Conservation (phyloP, 2,113 vertebrate genomes). For the Calyptommatus sinebrachiatus region DNA sequence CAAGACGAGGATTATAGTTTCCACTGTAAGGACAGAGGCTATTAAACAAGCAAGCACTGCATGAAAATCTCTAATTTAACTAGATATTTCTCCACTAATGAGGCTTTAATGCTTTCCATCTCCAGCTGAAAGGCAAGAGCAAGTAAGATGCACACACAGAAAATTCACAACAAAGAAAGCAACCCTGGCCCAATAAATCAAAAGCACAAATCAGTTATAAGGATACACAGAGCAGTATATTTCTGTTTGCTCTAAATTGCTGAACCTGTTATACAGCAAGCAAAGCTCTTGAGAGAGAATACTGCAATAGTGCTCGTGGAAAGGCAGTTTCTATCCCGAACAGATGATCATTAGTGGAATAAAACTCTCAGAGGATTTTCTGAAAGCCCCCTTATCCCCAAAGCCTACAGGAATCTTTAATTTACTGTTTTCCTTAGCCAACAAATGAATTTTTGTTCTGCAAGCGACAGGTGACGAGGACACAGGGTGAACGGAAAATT, state of each 20-base stretch:
- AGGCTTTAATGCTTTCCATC: conserved; percentile 7
- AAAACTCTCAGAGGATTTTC: background rate
- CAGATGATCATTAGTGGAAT: background rate
- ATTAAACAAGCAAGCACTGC: conserved; percentile 3
- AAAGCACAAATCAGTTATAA: background rate
- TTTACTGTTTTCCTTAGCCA: background rate
- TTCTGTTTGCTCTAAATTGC: conserved; percentile 12
- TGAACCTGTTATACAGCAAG: conserved; percentile 3
- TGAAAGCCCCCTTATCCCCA: background rate
- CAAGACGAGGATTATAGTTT: conserved; percentile 24
- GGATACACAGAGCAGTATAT: background rate
- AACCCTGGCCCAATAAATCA: background rate
- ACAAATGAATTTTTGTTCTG: background rate
- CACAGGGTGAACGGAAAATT: background rate
- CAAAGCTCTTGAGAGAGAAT: conserved; percentile 7
- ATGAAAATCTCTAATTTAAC: conserved; percentile 7
- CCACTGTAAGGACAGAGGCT: background rate
- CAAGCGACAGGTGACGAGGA: background rate
- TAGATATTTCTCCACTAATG: background rate
- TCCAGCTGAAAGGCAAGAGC: background rate
- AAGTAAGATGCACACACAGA: background rate
- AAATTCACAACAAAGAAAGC: background rate
- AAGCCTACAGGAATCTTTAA: background rate
- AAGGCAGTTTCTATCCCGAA: background rate
- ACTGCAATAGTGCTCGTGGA: background rate